These are phyloP conservation scores for Prunella strophiata DNA, from an alignment of 2,797 vertebrate species.

Conservation along the genomic window DNA sequence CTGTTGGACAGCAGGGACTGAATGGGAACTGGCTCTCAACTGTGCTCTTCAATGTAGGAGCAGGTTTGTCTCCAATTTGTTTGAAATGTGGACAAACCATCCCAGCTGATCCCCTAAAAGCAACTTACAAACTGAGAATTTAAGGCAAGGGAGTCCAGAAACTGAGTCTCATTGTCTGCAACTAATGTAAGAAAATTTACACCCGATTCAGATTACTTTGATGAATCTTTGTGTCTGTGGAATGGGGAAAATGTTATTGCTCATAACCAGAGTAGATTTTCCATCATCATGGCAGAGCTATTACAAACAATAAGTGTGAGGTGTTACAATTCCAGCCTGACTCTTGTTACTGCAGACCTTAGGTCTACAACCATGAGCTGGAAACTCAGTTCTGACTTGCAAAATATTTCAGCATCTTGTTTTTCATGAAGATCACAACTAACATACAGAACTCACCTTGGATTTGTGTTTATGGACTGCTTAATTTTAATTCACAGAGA, in stretches of 20 bases:
- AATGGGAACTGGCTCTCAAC: background rate
- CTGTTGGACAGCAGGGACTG: background rate
- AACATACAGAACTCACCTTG: background rate
- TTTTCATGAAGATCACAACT: background rate
- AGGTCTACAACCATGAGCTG: background rate
- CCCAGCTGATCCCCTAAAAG: background rate
- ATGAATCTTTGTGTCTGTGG: background rate
- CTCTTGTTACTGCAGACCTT: background rate
- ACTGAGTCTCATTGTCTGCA: background rate
- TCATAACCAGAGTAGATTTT: background rate
- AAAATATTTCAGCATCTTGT: background rate
- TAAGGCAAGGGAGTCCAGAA: background rate
- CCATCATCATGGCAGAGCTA: background rate
- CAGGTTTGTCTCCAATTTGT: background rate
- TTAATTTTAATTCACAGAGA: background rate
- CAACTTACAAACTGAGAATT: background rate
- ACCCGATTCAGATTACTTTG: background rate
- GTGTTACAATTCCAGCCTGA: background rate
- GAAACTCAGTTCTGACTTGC: background rate
- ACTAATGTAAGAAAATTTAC: background rate
- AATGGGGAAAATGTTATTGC: background rate
- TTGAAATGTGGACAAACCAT: background rate
- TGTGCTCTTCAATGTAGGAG: background rate
- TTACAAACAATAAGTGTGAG: background rate
- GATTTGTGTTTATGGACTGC: background rate